phyloP scores from a whole-genome alignment of 2,113 vertebrate species.

The Alethe castanea region DNA sequence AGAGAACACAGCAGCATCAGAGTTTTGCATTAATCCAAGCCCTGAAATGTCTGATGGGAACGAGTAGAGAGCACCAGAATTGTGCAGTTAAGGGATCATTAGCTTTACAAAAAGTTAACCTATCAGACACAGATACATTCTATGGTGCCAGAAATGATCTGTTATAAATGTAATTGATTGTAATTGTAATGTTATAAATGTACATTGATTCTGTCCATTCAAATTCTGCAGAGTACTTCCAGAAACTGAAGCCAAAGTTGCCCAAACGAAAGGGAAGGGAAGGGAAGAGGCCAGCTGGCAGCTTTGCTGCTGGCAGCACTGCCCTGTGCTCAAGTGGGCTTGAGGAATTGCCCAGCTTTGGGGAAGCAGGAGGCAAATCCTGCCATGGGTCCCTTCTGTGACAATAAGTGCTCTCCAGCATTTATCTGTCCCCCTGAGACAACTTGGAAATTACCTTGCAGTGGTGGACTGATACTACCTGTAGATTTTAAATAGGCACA shows the following conservation, averaged over 20 bases:
- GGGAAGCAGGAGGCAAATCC: not conserved
- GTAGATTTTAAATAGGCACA: not conserved
- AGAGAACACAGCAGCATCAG: not conserved
- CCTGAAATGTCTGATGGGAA: not conserved
- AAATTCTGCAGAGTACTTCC: not conserved
- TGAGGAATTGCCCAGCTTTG: not conserved
- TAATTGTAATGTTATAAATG: not conserved
- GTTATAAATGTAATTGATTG: not conserved
- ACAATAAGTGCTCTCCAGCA: not conserved
- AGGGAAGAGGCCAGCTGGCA: not conserved
- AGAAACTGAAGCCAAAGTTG: not conserved
- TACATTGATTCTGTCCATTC: not conserved
- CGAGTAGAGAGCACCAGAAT: not conserved
- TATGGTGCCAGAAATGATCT: not conserved
- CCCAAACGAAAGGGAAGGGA: not conserved
- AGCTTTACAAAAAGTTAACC: not conserved
- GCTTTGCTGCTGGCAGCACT: not conserved
- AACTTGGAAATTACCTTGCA: not conserved
- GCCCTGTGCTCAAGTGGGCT: not conserved
- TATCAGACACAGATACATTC: not conserved
- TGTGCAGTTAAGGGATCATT: not conserved
- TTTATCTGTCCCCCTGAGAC: not conserved
- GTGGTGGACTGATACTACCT: not conserved
- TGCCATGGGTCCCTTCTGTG: not conserved
- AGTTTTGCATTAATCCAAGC: not conserved